phyloP scores from a whole-genome alignment of 2,797 vertebrate species.

The Hydrolagus colliei region DNA sequence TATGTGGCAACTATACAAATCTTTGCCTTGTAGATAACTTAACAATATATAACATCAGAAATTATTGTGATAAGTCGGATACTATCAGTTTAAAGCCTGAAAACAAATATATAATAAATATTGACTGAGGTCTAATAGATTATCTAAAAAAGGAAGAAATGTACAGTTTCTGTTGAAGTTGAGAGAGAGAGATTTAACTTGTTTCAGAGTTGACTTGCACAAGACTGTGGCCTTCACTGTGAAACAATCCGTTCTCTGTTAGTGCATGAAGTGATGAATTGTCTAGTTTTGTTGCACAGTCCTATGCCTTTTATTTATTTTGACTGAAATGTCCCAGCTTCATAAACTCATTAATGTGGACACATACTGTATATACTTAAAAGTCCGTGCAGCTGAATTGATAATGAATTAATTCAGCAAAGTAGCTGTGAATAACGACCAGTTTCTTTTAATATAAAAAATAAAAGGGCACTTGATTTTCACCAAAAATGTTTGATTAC shows the following conservation, averaged over 20 bases:
- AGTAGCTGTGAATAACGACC: slow-evolving; percentile 48
- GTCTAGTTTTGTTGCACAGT: slow-evolving; percentile 60
- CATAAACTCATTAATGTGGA: slow-evolving; percentile 59
- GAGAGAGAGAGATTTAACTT: slow-evolving; percentile 59
- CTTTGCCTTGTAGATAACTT: slow-evolving; percentile 4
- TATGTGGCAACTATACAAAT: not conserved
- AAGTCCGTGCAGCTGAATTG: slow-evolving; percentile 49
- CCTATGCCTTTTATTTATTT: slow-evolving; percentile 49
- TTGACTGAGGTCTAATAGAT: slow-evolving; percentile 3
- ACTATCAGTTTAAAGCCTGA: not conserved
- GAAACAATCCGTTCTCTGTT: slow-evolving; percentile 67
- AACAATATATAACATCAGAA: slow-evolving; percentile 12
- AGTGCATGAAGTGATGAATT: slow-evolving; percentile 69
- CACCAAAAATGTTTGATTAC: slow-evolving; percentile 53
- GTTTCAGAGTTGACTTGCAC: slow-evolving; percentile 65
- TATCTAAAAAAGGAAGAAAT: slow-evolving; percentile 30
- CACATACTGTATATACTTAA: slow-evolving; percentile 64
- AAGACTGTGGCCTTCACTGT: slow-evolving; percentile 69
- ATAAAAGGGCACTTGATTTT: slow-evolving; percentile 59
- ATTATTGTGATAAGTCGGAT: slow-evolving; percentile 13
- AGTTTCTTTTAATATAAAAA: slow-evolving; percentile 52
- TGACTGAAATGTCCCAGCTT: slow-evolving; percentile 53
- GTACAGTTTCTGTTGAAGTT: slow-evolving; percentile 42
- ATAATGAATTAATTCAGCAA: slow-evolving; percentile 52
- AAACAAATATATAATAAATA: slow-evolving; percentile 6